Base-by-base conservation (phyloP, 92 coral and sea anemone species). In the Ricordea florida region DNA sequence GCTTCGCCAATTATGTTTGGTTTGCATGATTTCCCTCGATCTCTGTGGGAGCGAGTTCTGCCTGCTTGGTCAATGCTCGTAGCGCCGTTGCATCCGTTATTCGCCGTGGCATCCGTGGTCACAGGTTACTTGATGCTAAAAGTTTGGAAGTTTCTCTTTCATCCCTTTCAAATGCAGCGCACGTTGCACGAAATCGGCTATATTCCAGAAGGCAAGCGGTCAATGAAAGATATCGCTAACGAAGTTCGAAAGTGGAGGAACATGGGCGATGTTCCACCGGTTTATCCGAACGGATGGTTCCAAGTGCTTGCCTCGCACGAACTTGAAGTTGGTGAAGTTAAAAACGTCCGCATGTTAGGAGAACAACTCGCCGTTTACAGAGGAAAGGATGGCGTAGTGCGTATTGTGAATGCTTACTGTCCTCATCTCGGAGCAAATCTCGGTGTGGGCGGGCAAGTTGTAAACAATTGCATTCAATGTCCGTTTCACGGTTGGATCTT, bases 381-480 rank as follows among this genome's bases (percentile, higher is more conserved):
- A 22, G 98, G 98, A 6, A 89, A 89, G 62, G 97, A 94, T 70
- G 97, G 97, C 0, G 34, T 36, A 7, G 90, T 50, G n/a, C 67
- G 57, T 36, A 76, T 94, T 34, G 21, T 94, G 4, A 93, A 94
- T 32, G 98, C 98, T 0, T 94, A 94, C 50, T 94, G 98, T 32
- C 98, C 98, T 24, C 98, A 94, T 47, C 89, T 94, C 14, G 98
- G 98, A 2, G 98, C 98, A 8, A 94, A 94, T 64, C 72, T 94
- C 27, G 98, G 88, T 0, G 85, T 94, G 15, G 98, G 98, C 6
- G 98, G 98, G 1, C 92, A 69, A 46, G 97, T 94, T 20, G 71
- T 57, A 23, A 94, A 91, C 3, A 83, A 85, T 27, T 88, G 94
- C 60, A 24, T 94, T 1, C 88, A 85, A 52, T 94, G 98, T 48